Evolutionary conservation across 2,113 vertebrate genomes (phyloP).

Genomic region (Forbesichthys agassizii): DNA sequence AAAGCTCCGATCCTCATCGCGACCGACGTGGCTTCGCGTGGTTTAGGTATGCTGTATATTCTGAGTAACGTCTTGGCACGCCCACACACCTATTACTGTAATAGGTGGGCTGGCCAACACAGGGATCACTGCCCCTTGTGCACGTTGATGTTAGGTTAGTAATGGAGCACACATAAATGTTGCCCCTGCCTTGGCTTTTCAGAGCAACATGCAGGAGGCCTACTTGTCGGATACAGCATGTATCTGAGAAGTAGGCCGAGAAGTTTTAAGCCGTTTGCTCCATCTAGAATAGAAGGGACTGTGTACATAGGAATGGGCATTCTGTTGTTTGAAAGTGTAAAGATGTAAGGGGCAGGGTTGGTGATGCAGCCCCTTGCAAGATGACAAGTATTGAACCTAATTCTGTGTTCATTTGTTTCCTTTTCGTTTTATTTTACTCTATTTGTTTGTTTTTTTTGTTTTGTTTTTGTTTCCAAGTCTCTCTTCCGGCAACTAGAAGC

Average conservation of each 20-base stretch:
- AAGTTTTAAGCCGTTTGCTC: slow-evolving; percentile 2
- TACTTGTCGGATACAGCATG: slow-evolving; percentile 23
- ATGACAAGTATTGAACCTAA: slow-evolving; percentile 67
- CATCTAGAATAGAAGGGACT: slow-evolving; percentile 8
- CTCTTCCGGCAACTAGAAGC: slow-evolving; percentile 75
- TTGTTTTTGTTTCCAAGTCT: slow-evolving; percentile 74
- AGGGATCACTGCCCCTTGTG: slow-evolving; percentile 12
- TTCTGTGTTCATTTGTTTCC: slow-evolving; percentile 76
- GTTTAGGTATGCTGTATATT: slow-evolving; percentile 89
- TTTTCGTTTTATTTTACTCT: slow-evolving; percentile 64
- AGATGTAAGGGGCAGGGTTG: slow-evolving; percentile 40
- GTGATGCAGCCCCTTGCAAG: slow-evolving; percentile 49
- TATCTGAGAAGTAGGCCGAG: slow-evolving; percentile 30
- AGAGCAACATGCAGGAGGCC: not conserved
- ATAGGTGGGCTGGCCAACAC: slow-evolving; percentile 4
- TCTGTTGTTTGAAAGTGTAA: slow-evolving; percentile 28
- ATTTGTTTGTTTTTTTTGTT: slow-evolving; percentile 24
- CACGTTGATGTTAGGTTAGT: slow-evolving; percentile 11
- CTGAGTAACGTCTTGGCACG: slow-evolving; percentile 5
- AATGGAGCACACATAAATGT: slow-evolving; percentile 9
- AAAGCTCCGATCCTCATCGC: slow-evolving; percentile 98
- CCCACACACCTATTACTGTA: not conserved
- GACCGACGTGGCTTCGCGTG: slow-evolving; percentile 95
- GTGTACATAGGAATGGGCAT: slow-evolving; percentile 10
- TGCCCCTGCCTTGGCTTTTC: slow-evolving; percentile 4